Evolutionary conservation across 2,888 invertebrate genomes (phyloP), one percentile per base, ranked within the genome.

Genomic region (Corythucha ciliata): DNA sequence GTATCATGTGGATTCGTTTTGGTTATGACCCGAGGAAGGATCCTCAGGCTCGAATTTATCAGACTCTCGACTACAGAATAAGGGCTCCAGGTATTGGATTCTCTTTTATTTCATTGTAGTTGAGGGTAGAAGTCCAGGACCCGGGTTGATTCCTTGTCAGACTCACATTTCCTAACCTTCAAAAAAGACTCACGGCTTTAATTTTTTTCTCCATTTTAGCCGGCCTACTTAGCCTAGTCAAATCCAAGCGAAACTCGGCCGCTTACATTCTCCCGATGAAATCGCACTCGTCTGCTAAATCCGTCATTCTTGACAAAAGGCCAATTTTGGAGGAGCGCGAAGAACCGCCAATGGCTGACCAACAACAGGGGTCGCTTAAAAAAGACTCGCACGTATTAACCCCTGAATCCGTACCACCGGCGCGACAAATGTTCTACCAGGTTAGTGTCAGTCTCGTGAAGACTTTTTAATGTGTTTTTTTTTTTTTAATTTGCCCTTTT

Each of bases 1-100:
- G 92, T 58, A 78, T 82, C 47, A 76, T 88, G 66, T 98, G 96
- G 88, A 81, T 90, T 1, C 79, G 75, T 61, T 82, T 83, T 63
- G 94, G 94, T 0, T 96, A 89, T 65, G 93, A 98, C 71, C 96
- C 97, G 0, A 74, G 89, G 22, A 81, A 79, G 60, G 80, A 89
- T 57, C 80, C 83, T 4, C 70, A 72, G 2, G 76, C 92, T 2
- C 80, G 88, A 60, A 78, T 79, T 47, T 94, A 88, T 66, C 97
- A 98, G 70, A 83, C 83, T 2, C 72, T 94, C 53, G 93, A 94
- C 68, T 90, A 85, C 65, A 74, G 89, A 60, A 67, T 82, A 32
- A 72, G 79, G 62, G 74, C 76, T 45, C 72, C 73, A 69, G 79
- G 81, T 80, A 66, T 29, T 29, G 29, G 29, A 10, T 29, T 10